A percentile compares a stretch with the other conserved stretches of the same genome.
Evolutionary conservation across 2,113 vertebrate species (phyloP).

Genomic region (Nestor notabilis): DNA sequence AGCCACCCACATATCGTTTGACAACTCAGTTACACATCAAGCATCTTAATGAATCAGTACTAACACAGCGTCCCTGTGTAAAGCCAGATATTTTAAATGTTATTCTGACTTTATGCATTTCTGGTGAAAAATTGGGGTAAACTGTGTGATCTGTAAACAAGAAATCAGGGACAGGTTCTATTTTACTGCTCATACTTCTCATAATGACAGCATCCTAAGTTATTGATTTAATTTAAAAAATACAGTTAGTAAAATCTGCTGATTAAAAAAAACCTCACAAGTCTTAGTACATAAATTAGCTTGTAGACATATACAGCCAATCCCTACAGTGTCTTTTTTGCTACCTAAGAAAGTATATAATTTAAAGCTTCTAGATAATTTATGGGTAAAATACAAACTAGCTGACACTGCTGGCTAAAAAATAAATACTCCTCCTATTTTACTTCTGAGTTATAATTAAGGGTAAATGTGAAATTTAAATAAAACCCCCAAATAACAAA

Average conservation of each 20-base stretch:
- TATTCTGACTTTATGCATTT: constrained; percentile 50
- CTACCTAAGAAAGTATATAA: constrained; percentile 67
- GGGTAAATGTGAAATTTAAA: constrained; percentile 50
- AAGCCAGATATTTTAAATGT: constrained; percentile 67
- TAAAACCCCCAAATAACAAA: neutral
- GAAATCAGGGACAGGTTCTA: neutral
- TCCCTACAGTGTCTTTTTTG: constrained; percentile 43
- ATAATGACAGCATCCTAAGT: neutral
- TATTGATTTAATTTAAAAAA: constrained; percentile 20
- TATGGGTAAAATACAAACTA: constrained; percentile 66
- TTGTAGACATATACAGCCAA: constrained; percentile 38
- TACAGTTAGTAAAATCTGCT: neutral
- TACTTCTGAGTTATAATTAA: constrained; percentile 72
- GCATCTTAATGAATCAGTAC: constrained; percentile 78
- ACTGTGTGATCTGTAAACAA: constrained; percentile 2
- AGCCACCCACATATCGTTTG: constrained; percentile 80
- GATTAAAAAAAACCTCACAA: constrained; percentile 12
- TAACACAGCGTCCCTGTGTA: constrained; percentile 51
- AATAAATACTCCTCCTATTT: constrained; percentile 69
- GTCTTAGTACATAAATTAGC: constrained; percentile 54
- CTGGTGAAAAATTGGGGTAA: constrained; percentile 30
- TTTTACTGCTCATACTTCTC: neutral
- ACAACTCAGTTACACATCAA: constrained; percentile 70
- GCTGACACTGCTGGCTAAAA: constrained; percentile 65
- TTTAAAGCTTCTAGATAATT: constrained; percentile 74